Base-by-base conservation (phyloP, 2,113 vertebrate species). In the Festucalex cinctus region DNA sequence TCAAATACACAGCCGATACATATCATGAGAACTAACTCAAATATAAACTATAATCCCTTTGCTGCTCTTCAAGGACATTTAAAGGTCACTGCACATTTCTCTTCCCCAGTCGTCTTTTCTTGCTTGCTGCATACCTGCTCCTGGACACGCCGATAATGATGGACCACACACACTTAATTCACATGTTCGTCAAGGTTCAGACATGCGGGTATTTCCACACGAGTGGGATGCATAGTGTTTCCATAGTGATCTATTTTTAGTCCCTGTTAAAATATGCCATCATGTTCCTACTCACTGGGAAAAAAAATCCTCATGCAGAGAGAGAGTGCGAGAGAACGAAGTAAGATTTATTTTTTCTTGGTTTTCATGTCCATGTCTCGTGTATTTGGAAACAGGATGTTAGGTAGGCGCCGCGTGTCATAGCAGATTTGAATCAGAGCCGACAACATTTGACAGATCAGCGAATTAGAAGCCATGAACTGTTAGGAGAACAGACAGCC, bases 201-300 rank as follows among this genome's bases (percentile, higher is more conserved):
- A 82, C 73, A 76, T 32, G 24, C 37, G 67, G 81, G 82, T 78
- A 79, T 90, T 86, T 90, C 81, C 83, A 85, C 70, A 66, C n/a
- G 77, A 80, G 87, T 88, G 80, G 88, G 86, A 88, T 90, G 88
- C 89, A 85, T 91, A 88, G 82, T 73, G 90, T 93, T 93, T 86
- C 92, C 91, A 93, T 93, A 90, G 91, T 66, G 81, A 93, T 91
- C 88, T 92, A 91, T 93, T 91, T 91, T 88, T 90, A 91, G 79
- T 68, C 63, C 83, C 82, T 90, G 85, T 89, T 92, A 88, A 89
- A 89, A 90, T 90, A 90, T 91, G 88, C 88, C 86, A 77, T 80
- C 80, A 80, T 84, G 76, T 78, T 83, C 71, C 68, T n/a, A 72
- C 66, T 69, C 66, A 78, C 63, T 65, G 76, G 73, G 74, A 67